A percentile compares a stretch with the other conserved stretches of the same genome.
Conservation (phyloP, 2,888 invertebrate species). For the Cartodere bifasciata region DNA sequence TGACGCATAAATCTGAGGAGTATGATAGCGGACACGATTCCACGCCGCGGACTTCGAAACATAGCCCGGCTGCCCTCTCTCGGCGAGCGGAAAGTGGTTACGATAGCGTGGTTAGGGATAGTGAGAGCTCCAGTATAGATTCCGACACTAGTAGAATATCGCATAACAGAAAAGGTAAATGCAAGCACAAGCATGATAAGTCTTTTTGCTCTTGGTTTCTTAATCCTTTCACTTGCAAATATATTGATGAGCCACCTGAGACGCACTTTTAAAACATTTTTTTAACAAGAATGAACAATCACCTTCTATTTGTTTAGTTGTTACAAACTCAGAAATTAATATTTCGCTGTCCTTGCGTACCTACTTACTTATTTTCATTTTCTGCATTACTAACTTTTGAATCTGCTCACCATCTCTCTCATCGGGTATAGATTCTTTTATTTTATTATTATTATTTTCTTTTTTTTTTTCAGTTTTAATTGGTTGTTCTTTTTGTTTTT, state of each 20-base stretch:
- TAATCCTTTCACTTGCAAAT: slow-evolving; percentile 66
- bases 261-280: slow-evolving; percentile 31
- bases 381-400: too few species aligned
- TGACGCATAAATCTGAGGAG: slow-evolving; percentile 47
- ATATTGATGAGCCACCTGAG: slow-evolving; percentile 47
- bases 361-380: too few species aligned
- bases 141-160: slow-evolving; percentile 48
- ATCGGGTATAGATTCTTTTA: too few species aligned
- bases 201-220: slow-evolving; percentile 64
- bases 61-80: slow-evolving; percentile 66
- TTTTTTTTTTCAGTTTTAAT: too few species aligned
- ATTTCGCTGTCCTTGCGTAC: too few species aligned
- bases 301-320: too few species aligned
- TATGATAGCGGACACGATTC: slow-evolving; percentile 79
- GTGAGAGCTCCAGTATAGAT: slow-evolving; percentile 77
- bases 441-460: too few species aligned
- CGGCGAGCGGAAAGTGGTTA: slow-evolving; percentile 81
- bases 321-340: too few species aligned
- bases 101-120: slow-evolving; percentile 80
- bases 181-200: slow-evolving; percentile 54
- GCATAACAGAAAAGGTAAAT: slow-evolving; percentile 40
- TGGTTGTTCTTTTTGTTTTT: too few species aligned
- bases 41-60: slow-evolving; percentile 68
- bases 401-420: too few species aligned
- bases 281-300: slow-evolving; percentile 4